A percentile compares a stretch with the other conserved stretches of the same genome.
Conservation (phyloP, 2,113 vertebrate genomes). For the Macquaria australasica region DNA sequence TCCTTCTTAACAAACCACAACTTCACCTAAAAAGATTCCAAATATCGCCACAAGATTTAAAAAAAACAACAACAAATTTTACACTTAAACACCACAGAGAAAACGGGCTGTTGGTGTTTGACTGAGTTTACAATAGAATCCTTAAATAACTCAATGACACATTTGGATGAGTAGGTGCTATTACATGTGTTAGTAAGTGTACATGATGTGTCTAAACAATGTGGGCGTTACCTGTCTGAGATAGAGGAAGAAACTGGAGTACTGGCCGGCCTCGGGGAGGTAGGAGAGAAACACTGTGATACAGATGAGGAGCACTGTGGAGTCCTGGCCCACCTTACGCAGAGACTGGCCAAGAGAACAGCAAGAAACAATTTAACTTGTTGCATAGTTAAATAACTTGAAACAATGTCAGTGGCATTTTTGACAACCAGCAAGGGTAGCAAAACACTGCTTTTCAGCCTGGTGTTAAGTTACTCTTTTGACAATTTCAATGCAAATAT, state of each 20-base stretch:
- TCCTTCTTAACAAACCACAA: background rate
- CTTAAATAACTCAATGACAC: background rate
- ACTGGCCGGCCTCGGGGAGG: constrained; percentile 94
- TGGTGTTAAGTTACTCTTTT: too few relatives aligned
- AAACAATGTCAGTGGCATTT: too few relatives aligned
- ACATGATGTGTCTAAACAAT: background rate
- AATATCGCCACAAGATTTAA: background rate
- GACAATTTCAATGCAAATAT: too few relatives aligned
- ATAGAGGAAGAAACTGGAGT: constrained; percentile 96
- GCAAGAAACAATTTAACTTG: background rate
- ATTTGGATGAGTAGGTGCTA: background rate
- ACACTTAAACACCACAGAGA: too few relatives aligned
- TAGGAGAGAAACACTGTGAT: constrained; percentile 96
- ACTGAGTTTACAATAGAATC: background rate
- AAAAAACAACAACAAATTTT: background rate
- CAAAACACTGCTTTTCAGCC: background rate
- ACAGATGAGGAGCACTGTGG: constrained; percentile 94
- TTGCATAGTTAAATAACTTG: background rate
- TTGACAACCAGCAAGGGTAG: background rate
- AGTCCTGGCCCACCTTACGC: constrained; percentile 94
- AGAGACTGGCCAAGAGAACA: constrained; percentile 83
- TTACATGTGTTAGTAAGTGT: background rate
- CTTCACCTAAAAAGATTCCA: background rate
- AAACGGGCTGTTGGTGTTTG: background rate
- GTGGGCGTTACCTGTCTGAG: constrained; percentile 87